phyloP scores from a whole-genome alignment of 2,113 vertebrate species.

The Vidua chalybeata region DNA sequence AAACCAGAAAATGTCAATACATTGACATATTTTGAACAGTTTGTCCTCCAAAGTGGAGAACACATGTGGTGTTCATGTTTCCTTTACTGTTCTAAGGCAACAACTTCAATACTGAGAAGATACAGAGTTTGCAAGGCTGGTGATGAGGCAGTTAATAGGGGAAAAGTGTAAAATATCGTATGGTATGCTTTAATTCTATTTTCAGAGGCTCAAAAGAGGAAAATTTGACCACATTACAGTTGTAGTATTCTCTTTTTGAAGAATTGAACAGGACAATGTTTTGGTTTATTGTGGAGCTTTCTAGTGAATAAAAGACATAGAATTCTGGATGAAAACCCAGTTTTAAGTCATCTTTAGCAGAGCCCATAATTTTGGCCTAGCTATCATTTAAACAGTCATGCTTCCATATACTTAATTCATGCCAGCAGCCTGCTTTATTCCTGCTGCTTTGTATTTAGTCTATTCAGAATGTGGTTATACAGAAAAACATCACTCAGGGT shows the following conservation, averaged over 20 bases:
- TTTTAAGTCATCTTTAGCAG: neutral
- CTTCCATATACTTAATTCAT: neutral
- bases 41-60: neutral
- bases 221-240: neutral
- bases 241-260: neutral
- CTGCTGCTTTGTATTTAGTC: neutral
- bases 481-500: neutral
- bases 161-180: neutral
- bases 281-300: neutral
- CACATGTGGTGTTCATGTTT: neutral
- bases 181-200: neutral
- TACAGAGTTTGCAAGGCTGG: neutral
- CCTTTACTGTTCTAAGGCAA: neutral
- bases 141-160: neutral
- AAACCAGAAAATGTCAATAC: neutral
- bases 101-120: neutral
- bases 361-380: neutral
- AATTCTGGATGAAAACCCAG: neutral
- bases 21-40: neutral
- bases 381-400: neutral
- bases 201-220: neutral
- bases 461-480: neutral
- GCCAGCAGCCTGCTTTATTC: neutral
- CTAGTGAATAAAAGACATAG: neutral
- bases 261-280: neutral